These are phyloP conservation scores for Ochotona princeps DNA, from an alignment of 2,113 vertebrate species.

Conservation along the genomic window DNA sequence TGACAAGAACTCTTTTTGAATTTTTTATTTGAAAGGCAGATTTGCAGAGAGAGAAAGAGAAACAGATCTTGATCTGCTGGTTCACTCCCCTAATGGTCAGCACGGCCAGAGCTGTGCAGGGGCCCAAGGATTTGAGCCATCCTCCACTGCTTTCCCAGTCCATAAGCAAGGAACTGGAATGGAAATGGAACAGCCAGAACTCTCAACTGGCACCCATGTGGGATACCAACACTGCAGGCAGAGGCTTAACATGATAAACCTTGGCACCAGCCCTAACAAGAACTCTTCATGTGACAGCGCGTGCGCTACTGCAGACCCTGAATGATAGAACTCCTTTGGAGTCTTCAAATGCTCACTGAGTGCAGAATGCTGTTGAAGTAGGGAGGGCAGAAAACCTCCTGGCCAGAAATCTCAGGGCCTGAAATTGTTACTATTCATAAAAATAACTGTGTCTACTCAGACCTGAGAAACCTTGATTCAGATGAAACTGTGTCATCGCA, in stretches of 20 bases:
- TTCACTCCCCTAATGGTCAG: no score
- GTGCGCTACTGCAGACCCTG: not conserved
- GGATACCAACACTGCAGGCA: no score
- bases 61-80: no score
- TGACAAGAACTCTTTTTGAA: not conserved
- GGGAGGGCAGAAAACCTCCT: not conserved
- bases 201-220: no score
- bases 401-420: not conserved
- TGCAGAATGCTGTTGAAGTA: not conserved
- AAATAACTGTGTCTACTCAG: not conserved
- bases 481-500: not conserved
- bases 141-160: no score
- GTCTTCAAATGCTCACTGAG: not conserved
- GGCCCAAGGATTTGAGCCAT: no score
- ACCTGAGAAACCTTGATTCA: slow-evolving; percentile 22
- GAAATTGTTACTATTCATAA: not conserved
- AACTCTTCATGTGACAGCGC: not conserved
- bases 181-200: no score
- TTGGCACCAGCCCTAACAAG: not conserved
- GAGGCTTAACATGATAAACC: no score
- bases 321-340: not conserved
- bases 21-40: no score
- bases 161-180: no score
- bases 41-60: no score
- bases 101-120: no score